Evolutionary conservation across 2,113 vertebrate genomes (phyloP).

Genomic region (Rhabdomys dilectus): DNA sequence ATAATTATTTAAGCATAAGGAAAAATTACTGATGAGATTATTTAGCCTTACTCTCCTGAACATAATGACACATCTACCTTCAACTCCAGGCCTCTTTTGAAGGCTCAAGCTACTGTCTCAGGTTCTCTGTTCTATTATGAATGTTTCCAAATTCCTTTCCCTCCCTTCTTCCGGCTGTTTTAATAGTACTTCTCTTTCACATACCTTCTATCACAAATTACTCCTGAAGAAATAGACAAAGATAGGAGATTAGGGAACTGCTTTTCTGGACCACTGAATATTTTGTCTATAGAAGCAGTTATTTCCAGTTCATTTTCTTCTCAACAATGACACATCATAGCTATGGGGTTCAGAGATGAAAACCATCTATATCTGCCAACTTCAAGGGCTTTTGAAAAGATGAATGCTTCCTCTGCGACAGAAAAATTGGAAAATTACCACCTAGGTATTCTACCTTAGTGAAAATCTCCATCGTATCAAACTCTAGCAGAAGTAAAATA

Average conservation of each 20-base stretch:
- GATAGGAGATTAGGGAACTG: not conserved
- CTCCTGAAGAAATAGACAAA: constrained; percentile 44
- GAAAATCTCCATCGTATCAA: constrained; percentile 25
- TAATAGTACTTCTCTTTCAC: constrained; percentile 3
- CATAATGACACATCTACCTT: not conserved
- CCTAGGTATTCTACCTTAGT: not conserved
- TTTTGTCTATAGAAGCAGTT: constrained; percentile 30
- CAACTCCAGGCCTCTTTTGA: not conserved
- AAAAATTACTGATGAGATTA: not conserved
- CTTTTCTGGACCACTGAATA: constrained; percentile 2
- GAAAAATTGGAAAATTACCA: constrained; percentile 28
- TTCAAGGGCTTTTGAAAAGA: constrained; percentile 18
- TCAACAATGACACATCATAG: constrained; percentile 33
- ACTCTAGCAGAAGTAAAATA: constrained; percentile 44
- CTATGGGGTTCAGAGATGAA: not conserved
- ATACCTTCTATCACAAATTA: constrained; percentile 14
- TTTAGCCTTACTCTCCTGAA: not conserved
- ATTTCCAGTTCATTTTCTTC: constrained; percentile 26
- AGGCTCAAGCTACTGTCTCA: not conserved
- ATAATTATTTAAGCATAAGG: not conserved
- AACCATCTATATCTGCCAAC: not conserved
- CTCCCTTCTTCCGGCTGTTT: not conserved
- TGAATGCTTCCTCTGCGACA: not conserved
- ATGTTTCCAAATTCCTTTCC: not conserved
- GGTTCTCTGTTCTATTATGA: not conserved